phyloP scores from a whole-genome alignment of 2,888 invertebrate genomes.

The Drosophila borborema region DNA sequence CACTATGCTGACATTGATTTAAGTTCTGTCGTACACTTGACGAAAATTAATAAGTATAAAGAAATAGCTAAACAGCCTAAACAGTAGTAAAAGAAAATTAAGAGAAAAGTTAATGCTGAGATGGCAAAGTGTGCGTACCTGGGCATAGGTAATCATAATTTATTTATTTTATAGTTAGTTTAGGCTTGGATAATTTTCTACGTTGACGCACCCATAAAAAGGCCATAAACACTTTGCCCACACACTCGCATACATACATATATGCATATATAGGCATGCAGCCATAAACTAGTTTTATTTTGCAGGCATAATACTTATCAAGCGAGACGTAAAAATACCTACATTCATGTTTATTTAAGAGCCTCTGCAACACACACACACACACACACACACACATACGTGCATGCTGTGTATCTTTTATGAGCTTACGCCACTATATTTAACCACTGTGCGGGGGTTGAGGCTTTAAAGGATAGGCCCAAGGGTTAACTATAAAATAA shows the following conservation, averaged over 20 bases:
- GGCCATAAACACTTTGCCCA: slow-evolving; percentile 58
- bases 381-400: slow-evolving; percentile 9
- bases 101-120: slow-evolving; percentile 7
- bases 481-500: slow-evolving; percentile 44
- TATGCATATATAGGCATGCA: slow-evolving; percentile 4
- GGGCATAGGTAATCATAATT: slow-evolving; percentile 49
- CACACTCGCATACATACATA: not conserved
- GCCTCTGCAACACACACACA: not conserved
- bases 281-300: slow-evolving; percentile 68
- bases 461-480: slow-evolving; percentile 22
- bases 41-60: slow-evolving; percentile 30
- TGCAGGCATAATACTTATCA: slow-evolving; percentile 57
- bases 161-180: slow-evolving; percentile 62
- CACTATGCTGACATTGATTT: slow-evolving; percentile 44
- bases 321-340: slow-evolving; percentile 35
- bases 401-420: slow-evolving; percentile 47
- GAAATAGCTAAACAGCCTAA: slow-evolving; percentile 34
- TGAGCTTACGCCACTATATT: slow-evolving; percentile 60
- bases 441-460: slow-evolving; percentile 48
- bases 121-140: slow-evolving; percentile 14
- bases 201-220: slow-evolving; percentile 49
- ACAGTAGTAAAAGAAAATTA: not conserved
- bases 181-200: slow-evolving; percentile 34
- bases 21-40: slow-evolving; percentile 43
- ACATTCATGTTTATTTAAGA: slow-evolving; percentile 36